phyloP scores from a whole-genome alignment of 2,888 invertebrate species.

The Acleris emargana region DNA sequence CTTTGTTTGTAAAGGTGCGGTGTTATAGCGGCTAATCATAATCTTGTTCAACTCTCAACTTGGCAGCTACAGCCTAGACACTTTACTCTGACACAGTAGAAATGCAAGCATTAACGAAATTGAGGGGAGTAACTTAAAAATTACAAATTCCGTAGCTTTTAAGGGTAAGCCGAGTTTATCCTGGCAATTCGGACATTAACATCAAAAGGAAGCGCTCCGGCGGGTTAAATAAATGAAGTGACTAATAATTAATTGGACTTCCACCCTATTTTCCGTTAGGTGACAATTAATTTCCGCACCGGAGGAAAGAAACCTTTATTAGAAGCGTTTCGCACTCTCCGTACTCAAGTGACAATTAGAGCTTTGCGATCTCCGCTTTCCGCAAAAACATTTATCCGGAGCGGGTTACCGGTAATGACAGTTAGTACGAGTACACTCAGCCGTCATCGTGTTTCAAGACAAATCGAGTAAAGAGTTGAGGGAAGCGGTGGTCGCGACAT shows the following conservation, averaged over 20 bases:
- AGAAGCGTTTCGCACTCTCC: conserved; percentile 71
- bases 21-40: conserved; percentile 64
- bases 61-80: conserved; percentile 33
- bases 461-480: conserved; percentile 28
- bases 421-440: conserved; percentile 1
- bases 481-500: conserved; percentile 20
- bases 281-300: conserved; percentile 82
- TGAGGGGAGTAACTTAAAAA: conserved; percentile 32
- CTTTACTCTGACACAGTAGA: conserved; percentile 20
- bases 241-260: conserved; percentile 83
- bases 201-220: conserved; percentile 71
- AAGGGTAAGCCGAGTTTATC: conserved; percentile 38
- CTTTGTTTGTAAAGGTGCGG: conserved; percentile 62
- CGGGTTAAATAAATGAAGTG: conserved; percentile 83
- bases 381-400: conserved; percentile 39
- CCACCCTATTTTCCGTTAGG: conserved; percentile 83
- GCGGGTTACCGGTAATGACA: conserved; percentile 8
- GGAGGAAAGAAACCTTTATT: conserved; percentile 81
- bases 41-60: conserved; percentile 49
- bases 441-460: conserved; percentile 20
- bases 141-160: conserved; percentile 32
- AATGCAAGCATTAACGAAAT: conserved; percentile 25
- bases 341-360: conserved; percentile 71
- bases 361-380: conserved; percentile 44
- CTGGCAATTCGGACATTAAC: conserved; percentile 73